Evolutionary conservation across 2,888 invertebrate species (phyloP).

Genomic region (Eristalis intricaria): DNA sequence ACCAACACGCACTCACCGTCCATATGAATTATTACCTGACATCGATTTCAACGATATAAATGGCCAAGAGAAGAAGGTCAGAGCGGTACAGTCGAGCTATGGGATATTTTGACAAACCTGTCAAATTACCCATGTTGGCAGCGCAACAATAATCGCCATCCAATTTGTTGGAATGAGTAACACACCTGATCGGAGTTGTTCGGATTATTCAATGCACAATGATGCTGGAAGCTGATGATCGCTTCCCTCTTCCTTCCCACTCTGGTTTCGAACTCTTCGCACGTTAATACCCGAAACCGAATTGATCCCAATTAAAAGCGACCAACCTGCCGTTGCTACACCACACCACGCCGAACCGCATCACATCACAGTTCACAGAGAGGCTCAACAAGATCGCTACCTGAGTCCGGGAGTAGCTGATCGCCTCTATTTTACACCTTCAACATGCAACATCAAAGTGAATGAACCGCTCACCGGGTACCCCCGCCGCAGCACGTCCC

Average conservation of each 20-base stretch:
- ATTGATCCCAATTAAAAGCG: constrained; percentile 70
- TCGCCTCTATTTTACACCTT: constrained; percentile 72
- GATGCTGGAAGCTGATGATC: constrained; percentile 21
- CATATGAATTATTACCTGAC: constrained; percentile 46
- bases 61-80: constrained; percentile 40
- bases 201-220: constrained; percentile 8
- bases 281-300: constrained; percentile 47
- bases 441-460: constrained; percentile 66
- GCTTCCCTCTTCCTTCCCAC: not conserved
- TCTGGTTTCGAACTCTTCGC: not conserved
- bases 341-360: constrained; percentile 12
- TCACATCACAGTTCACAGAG: not conserved
- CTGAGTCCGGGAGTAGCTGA: constrained; percentile 56
- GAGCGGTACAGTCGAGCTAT: constrained; percentile 33
- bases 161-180: constrained; percentile 63
- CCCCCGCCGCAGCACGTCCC: constrained; percentile 24
- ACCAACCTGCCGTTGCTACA: constrained; percentile 61
- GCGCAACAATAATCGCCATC: constrained; percentile 38
- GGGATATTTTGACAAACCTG: constrained; percentile 68
- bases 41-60: constrained; percentile 26
- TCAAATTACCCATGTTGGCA: constrained; percentile 60
- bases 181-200: constrained; percentile 47
- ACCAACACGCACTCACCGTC: not conserved
- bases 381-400: constrained; percentile 30
- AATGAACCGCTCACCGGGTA: constrained; percentile 18